These are phyloP conservation scores for Sarcophaga peregrina DNA, from an alignment of 1,140 invertebrate species.

Conservation along the genomic window DNA sequence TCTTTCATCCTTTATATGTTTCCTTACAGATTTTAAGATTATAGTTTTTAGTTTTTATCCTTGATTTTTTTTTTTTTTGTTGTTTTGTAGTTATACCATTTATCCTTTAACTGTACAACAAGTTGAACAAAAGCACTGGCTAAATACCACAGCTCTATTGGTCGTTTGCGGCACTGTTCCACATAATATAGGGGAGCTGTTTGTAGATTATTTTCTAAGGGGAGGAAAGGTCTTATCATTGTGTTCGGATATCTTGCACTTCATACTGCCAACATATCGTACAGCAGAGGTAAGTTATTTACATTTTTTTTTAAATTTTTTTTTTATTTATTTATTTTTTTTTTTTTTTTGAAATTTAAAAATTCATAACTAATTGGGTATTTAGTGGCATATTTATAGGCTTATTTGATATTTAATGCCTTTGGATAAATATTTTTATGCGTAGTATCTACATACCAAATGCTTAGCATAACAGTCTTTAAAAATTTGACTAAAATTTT, in stretches of 20 bases:
- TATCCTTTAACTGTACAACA: constrained; percentile 76
- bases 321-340: not conserved
- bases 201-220: constrained; percentile 78
- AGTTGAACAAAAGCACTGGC: constrained; percentile 75
- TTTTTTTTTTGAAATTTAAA: not conserved
- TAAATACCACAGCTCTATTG: constrained; percentile 77
- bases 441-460: no score
- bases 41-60: not conserved
- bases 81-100: constrained; percentile 76
- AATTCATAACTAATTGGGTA: not conserved
- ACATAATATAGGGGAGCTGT: constrained; percentile 72
- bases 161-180: constrained; percentile 82
- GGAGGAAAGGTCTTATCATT: constrained; percentile 84
- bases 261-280: constrained; percentile 81
- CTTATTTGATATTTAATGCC: not conserved
- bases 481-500: no score
- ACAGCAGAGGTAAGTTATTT: constrained; percentile 75
- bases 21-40: no score
- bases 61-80: not conserved
- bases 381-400: not conserved
- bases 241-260: constrained; percentile 83
- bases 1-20: no score
- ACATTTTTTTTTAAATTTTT: not conserved
- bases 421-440: no score
- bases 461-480: no score